phyloP scores from a whole-genome alignment of 2,113 vertebrate genomes.

The Emydura subglobosa region DNA sequence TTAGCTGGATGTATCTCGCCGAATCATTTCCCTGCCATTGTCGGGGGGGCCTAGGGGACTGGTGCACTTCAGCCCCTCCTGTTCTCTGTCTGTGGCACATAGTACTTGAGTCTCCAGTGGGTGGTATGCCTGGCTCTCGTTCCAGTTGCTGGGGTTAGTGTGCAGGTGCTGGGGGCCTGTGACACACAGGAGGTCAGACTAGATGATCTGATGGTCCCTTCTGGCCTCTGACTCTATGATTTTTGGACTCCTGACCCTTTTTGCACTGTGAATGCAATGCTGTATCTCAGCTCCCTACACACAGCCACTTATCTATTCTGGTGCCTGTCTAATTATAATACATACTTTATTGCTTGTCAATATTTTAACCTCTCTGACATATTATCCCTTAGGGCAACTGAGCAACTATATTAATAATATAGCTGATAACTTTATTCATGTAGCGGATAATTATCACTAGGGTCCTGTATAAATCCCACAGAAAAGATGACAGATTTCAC shows the following conservation, averaged over 20 bases:
- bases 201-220: background rate
- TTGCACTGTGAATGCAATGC: background rate
- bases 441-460: constrained; percentile 60
- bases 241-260: background rate
- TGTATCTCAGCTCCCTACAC: background rate
- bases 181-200: background rate
- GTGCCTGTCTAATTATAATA: constrained; percentile 31
- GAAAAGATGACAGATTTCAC: constrained; percentile 53
- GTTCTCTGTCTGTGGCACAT: background rate
- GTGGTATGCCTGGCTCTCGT: background rate
- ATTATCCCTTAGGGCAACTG: constrained; percentile 61
- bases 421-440: constrained; percentile 70
- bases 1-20: background rate
- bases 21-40: background rate
- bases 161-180: background rate
- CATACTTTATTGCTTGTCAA: constrained; percentile 64
- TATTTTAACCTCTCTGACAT: constrained; percentile 70
- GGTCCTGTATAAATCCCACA: constrained; percentile 67
- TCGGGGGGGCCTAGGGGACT: background rate
- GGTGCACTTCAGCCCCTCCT: background rate
- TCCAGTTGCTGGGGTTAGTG: background rate
- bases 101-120: background rate
- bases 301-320: background rate
- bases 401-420: constrained; percentile 58
- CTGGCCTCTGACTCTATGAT: background rate